A percentile compares a stretch with the other conserved stretches of the same genome.
Evolutionary conservation across 2,113 vertebrate genomes (phyloP).

Genomic region (Andinoacara biseriatus): DNA sequence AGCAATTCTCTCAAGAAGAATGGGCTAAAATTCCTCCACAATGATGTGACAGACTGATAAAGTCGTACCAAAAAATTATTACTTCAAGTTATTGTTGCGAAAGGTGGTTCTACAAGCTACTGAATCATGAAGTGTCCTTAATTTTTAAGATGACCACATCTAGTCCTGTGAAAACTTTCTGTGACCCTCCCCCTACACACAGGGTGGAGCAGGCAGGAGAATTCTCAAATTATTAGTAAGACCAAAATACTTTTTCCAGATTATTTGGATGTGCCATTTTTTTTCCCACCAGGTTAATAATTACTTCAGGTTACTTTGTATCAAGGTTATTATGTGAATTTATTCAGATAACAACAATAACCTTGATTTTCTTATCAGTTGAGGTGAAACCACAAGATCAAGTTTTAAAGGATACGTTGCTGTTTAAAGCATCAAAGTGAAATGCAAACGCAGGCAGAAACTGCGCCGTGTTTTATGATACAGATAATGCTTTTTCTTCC

Average conservation of each 20-base stretch:
- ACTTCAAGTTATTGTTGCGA: not conserved
- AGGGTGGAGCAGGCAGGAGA: not conserved
- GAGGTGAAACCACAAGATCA: not conserved
- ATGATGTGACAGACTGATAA: not conserved
- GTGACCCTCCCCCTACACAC: not conserved
- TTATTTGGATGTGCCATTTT: not conserved
- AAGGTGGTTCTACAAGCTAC: not conserved
- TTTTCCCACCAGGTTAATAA: not conserved
- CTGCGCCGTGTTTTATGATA: not conserved
- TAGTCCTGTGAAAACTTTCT: not conserved
- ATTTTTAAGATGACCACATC: not conserved
- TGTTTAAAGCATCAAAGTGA: not conserved
- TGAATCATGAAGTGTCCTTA: not conserved
- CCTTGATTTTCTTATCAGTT: not conserved
- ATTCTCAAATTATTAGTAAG: not conserved
- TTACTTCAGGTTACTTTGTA: too few species aligned
- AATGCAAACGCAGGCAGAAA: slow-evolving; percentile 4
- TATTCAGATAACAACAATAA: not conserved
- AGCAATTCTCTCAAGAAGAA: not conserved
- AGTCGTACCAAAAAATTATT: not conserved
- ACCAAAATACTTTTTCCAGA: not conserved
- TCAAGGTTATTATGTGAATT: too few species aligned
- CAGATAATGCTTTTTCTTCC: not conserved
- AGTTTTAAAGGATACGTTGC: not conserved
- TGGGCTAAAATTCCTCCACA: not conserved